These are phyloP conservation scores for Clarias macrocephalus DNA, from an alignment of 2,113 vertebrate species.

Conservation along the genomic window DNA sequence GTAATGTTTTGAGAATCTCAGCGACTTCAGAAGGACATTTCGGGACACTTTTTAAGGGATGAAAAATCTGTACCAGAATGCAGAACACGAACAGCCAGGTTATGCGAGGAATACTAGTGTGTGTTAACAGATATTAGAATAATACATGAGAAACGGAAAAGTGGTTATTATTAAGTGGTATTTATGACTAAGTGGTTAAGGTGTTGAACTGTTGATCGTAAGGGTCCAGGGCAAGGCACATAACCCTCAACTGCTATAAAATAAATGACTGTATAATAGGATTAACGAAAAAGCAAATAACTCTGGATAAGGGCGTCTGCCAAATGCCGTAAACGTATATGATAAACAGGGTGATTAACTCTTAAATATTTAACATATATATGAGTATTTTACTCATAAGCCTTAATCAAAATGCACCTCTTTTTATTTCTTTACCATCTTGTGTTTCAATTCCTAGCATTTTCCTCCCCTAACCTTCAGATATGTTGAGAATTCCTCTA, in stretches of 20 bases:
- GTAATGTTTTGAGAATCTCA: neutral
- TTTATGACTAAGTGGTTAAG: too few species aligned
- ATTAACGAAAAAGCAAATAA: too few species aligned
- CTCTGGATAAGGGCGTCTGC: too few species aligned
- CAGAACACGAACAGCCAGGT: neutral
- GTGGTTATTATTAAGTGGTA: neutral
- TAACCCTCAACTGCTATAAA: too few species aligned
- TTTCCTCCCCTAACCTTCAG: neutral
- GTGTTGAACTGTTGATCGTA: too few species aligned
- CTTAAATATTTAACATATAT: neutral
- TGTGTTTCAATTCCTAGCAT: neutral
- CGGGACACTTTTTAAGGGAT: neutral
- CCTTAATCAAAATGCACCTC: neutral
- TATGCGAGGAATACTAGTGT: neutral
- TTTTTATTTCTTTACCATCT: neutral
- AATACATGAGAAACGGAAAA: neutral
- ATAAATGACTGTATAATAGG: neutral
- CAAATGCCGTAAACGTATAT: too few species aligned
- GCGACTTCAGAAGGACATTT: neutral
- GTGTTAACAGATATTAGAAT: neutral
- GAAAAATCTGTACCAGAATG: neutral
- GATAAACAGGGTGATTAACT: neutral
- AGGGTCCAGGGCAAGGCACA: too few species aligned
- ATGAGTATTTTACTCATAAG: neutral
- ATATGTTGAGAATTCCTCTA: too few species aligned